These are phyloP conservation scores for Siniperca scherzeri DNA, from an alignment of 2,797 vertebrate genomes.

Conservation along the genomic window DNA sequence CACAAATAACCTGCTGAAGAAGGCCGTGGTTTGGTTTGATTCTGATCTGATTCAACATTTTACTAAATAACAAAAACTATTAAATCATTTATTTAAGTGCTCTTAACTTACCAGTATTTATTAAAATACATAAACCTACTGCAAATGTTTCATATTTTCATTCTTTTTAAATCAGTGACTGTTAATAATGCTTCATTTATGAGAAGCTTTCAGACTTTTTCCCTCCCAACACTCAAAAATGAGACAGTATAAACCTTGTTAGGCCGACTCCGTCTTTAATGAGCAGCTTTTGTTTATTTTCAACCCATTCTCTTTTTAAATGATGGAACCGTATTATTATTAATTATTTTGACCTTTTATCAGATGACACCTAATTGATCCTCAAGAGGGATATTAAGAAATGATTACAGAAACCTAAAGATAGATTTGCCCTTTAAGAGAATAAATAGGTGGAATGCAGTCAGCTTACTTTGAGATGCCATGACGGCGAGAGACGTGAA, in stretches of 20 bases:
- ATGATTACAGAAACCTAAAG: not conserved
- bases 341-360: not conserved
- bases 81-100: not conserved
- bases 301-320: not conserved
- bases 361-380: not conserved
- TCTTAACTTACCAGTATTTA: not conserved
- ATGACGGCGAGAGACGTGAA: slow-evolving; percentile 33
- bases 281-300: not conserved
- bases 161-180: not conserved
- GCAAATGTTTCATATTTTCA: no score
- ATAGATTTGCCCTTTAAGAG: not conserved
- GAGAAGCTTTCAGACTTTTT: not conserved
- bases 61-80: not conserved
- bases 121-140: not conserved
- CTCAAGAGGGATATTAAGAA: not conserved
- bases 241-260: not conserved
- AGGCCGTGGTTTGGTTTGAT: not conserved
- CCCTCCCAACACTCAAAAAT: not conserved
- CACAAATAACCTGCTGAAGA: not conserved
- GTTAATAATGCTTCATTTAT: not conserved
- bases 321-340: not conserved
- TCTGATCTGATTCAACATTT: not conserved
- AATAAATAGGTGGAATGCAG: not conserved
- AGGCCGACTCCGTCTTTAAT: not conserved
- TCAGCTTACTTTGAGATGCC: slow-evolving; percentile 44